phyloP scores from a whole-genome alignment of 2,888 invertebrate species.

The Ethmia dodecea region DNA sequence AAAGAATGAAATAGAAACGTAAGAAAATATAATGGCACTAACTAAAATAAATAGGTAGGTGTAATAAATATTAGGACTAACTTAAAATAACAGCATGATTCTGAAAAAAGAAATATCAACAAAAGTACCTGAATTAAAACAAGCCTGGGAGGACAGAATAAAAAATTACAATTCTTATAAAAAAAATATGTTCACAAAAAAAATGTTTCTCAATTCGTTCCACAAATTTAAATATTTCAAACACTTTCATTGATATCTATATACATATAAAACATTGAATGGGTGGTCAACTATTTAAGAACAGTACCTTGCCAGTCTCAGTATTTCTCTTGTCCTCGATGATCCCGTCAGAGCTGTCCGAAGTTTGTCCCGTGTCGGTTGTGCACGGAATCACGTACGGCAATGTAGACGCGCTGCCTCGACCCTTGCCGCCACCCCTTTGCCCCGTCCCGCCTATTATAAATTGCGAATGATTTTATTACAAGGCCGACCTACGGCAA shows the following conservation, averaged over 20 bases:
- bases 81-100: too few species aligned
- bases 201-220: too few species aligned
- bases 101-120: too few species aligned
- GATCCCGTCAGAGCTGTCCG: slow-evolving; percentile 64
- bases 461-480: too few species aligned
- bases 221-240: too few species aligned
- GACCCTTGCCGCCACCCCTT: slow-evolving; percentile 64
- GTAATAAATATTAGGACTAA: too few species aligned
- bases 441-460: slow-evolving; percentile 42
- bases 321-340: slow-evolving; percentile 53
- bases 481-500: too few species aligned
- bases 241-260: too few species aligned
- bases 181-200: too few species aligned
- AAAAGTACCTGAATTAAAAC: too few species aligned
- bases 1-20: background rate
- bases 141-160: too few species aligned
- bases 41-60: background rate
- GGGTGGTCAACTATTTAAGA: background rate
- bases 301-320: slow-evolving; percentile 52
- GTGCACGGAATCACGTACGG: slow-evolving; percentile 72
- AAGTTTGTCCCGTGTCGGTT: slow-evolving; percentile 59
- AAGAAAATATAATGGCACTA: background rate
- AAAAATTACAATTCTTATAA: background rate
- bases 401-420: slow-evolving; percentile 56
- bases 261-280: too few species aligned